Percentiles rank a stretch among this genome's conserved stretches.
Conservation (phyloP, 2,797 vertebrate genomes). For the Chiloscyllium punctatum region DNA sequence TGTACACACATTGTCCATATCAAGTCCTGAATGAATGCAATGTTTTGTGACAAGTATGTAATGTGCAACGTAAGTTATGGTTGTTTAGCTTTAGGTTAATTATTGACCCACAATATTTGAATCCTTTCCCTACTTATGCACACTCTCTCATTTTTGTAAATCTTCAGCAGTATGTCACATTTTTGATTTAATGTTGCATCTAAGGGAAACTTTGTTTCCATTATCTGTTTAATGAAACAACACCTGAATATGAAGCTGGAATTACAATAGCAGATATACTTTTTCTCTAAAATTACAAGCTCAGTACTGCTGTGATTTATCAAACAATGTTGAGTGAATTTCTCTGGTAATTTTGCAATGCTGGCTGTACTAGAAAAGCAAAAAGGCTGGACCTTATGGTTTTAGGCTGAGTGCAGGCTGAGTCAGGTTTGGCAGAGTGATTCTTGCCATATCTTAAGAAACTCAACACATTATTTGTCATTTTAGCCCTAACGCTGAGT, state of each 20-base stretch:
- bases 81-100: neutral
- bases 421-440: too few relatives aligned
- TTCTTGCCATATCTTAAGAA: too few relatives aligned
- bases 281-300: neutral
- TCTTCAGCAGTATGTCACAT: neutral
- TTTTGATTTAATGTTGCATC: neutral
- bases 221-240: neutral
- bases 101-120: neutral
- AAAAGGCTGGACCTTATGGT: too few relatives aligned
- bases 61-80: slow-evolving; percentile 24
- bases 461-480: too few relatives aligned
- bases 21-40: slow-evolving; percentile 5
- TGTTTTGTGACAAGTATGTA: slow-evolving; percentile 15
- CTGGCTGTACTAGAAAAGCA: neutral
- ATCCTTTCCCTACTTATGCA: neutral
- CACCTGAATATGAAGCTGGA: neutral
- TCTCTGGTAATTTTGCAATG: neutral
- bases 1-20: slow-evolving; percentile 18
- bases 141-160: neutral
- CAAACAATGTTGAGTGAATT: neutral
- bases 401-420: too few relatives aligned
- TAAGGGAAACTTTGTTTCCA: neutral
- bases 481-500: too few relatives aligned
- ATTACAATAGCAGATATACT: neutral
- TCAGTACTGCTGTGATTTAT: neutral